Percentiles rank a stretch among this genome's conserved stretches.
These are phyloP conservation scores for Eristalis pertinax DNA, from an alignment of 2,888 invertebrate genomes.

Conservation along the genomic window DNA sequence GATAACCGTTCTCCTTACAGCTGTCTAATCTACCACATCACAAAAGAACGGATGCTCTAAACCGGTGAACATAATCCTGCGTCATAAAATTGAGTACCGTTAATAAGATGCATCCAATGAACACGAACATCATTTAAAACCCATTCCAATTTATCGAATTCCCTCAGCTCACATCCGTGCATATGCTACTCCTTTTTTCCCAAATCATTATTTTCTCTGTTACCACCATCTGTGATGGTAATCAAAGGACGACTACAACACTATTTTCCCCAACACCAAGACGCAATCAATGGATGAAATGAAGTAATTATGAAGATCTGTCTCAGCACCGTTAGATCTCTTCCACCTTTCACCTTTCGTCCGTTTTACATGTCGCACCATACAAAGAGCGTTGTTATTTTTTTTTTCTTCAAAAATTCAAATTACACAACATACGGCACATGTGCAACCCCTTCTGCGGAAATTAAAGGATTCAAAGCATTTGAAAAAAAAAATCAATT, in stretches of 20 bases:
- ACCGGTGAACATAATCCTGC: constrained; percentile 18
- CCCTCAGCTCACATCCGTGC: constrained; percentile 64
- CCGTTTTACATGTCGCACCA: constrained; percentile 33
- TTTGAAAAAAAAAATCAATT: constrained; percentile 61
- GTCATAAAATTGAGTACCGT: constrained; percentile 49
- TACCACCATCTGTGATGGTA: constrained; percentile 68
- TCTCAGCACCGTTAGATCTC: constrained; percentile 69
- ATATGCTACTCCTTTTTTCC: constrained; percentile 43
- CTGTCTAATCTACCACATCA: background rate
- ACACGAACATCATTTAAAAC: background rate
- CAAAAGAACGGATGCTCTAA: constrained; percentile 30
- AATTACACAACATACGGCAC: constrained; percentile 58
- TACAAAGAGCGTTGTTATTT: constrained; percentile 28
- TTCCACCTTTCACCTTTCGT: constrained; percentile 17
- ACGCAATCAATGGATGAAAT: constrained; percentile 43
- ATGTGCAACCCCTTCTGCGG: constrained; percentile 41
- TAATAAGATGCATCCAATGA: constrained; percentile 62
- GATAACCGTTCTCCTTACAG: background rate
- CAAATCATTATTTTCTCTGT: constrained; percentile 30
- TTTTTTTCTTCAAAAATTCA: constrained; percentile 42
- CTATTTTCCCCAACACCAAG: background rate
- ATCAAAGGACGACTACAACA: constrained; percentile 40
- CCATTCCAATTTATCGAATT: constrained; percentile 53
- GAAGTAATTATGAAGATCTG: constrained; percentile 73
- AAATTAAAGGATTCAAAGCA: constrained; percentile 62